Base-by-base conservation (phyloP, 2,888 invertebrate genomes). In the Adelognathus sp. region DNA sequence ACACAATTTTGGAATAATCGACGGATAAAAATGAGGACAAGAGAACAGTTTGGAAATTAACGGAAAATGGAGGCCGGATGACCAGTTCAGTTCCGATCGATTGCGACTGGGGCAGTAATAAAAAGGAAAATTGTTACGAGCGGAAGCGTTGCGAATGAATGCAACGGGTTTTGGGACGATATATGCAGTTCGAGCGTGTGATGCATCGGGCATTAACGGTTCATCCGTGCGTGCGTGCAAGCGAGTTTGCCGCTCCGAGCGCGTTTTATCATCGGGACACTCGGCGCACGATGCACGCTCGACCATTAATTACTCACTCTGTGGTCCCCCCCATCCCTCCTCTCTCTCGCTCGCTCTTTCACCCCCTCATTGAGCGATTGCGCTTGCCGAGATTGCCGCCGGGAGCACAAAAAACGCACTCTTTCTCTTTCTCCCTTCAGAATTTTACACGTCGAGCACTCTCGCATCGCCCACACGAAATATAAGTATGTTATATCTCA, bases 221-320 rank as follows among this genome's bases (percentile, higher is more conserved):
- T 79, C 31, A 66, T 79, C 70, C 64, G 46, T 71, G 79, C 70
- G 69, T 61, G 54, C 41, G 69, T 14, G 41, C 27, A 24, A 29
- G 66, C 66, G 70, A 66, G 61, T 44, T 70, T 24, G 66, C 36
- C 63, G 75, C n/a, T n/a, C n/a, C n/a, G n/a, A n/a, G 67, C 67
- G 67, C 63, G 78, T 79, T 79, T 80, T 80, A 80, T 80, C 80
- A 79, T 79, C 61, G 56, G 54, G 78, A 78, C 69, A 67, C 71
- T 75, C 71, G 74, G 70, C 79, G 70, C 74, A 74, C 78, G 79
- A 74, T 78, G 69, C 69, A 74, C 75, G 60, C 79, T 63, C 70
- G 63, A 76, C 67, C 80, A 79, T 80, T 80, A 80, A 80, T 80
- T 80, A 79, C 80, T 71, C 61, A 75, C 79, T 70, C 69, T 36